These are phyloP conservation scores for Drosophila sulfurigaster DNA, from an alignment of 1,140 invertebrate genomes.

Conservation along the genomic window DNA sequence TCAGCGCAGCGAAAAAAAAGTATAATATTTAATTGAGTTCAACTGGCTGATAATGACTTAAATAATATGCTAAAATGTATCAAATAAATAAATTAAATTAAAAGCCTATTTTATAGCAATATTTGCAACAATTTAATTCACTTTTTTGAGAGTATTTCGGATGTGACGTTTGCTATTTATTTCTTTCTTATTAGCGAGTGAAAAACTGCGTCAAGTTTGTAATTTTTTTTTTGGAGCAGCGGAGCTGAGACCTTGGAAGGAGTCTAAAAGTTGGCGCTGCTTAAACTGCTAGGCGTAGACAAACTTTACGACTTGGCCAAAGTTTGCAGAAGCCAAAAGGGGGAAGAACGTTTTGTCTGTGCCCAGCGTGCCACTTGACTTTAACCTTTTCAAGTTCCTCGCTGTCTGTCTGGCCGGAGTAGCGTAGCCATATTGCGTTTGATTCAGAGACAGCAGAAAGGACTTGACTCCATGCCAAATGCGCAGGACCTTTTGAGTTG, in stretches of 20 bases:
- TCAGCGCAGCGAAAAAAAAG: neutral
- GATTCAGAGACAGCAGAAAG: conserved; percentile 26
- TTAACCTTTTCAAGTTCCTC: conserved; percentile 52
- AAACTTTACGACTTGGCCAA: conserved; percentile 59
- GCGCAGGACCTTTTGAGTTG: conserved; percentile 13
- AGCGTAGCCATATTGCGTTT: conserved; percentile 44
- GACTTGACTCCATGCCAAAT: conserved; percentile 60
- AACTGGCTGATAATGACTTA: too few relatives aligned
- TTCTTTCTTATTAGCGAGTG: conserved; percentile 12
- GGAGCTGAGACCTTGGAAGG: conserved; percentile 35
- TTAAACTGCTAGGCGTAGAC: conserved; percentile 52
- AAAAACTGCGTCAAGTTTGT: conserved; percentile 14
- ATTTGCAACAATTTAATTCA: too few relatives aligned
- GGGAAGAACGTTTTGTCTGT: conserved; percentile 29
- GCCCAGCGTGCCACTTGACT: conserved; percentile 45
- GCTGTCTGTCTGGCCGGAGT: neutral
- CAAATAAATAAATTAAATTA: too few relatives aligned
- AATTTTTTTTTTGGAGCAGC: conserved; percentile 1
- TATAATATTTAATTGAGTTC: too few relatives aligned
- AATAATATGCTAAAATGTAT: too few relatives aligned
- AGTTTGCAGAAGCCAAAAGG: conserved; percentile 44
- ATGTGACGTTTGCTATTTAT: neutral
- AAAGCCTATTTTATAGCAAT: too few relatives aligned
- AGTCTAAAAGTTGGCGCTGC: conserved; percentile 51
- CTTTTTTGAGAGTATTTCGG: neutral